Base-by-base conservation (phyloP, 2,113 vertebrate genomes). In the Apteryx mantelli region DNA sequence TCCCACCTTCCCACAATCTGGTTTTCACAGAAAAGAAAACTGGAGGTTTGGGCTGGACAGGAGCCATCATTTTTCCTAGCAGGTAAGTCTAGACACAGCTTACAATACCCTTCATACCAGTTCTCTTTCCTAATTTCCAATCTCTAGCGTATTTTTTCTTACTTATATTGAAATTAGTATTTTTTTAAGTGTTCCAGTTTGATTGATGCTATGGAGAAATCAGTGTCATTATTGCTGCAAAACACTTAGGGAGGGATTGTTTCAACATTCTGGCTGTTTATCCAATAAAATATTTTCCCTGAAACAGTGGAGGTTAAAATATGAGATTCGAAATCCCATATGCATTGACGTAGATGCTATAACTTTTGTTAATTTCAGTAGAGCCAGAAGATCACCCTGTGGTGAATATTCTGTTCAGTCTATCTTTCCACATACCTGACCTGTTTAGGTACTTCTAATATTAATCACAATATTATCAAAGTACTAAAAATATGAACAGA, bases 21-120 rank as follows among this genome's bases (percentile, higher is more conserved):
- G 32, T 93, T 95, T 95, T 83, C 79, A 88, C 85, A 90, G 76
- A 90, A 93, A 91, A 91, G 79, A 91, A 94, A 96, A 81, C 79
- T 94, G 79, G 63, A 96, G 85, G 92, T 94, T 93, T 90, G 50
- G 92, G 64, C 90, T 96, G 93, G 93, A 94, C 64, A 70, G 6
- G 3, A 93, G 90, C 96, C 93, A 96, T 90, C 85, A 68, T 91
- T 96, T 94, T 96, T 93, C 86, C 92, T 93, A 93, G 90, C 90
- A 94, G 96, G 96, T 97, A 96, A 96, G 92, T 95, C 96, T 96
- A 96, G 96, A 96, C 92, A 86, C 58, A 90, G 90, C 76, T 80
- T 95, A 36, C 92, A 96, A 92, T 80, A 95, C 40, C 19, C 86
- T 84, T 92, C 83, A 87, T 95, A 93, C 58, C 48, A 69, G 20